A percentile compares a stretch with the other conserved stretches of the same genome.
Evolutionary conservation across 2,888 invertebrate species (phyloP).

Genomic region (Argyra leucocephala): DNA sequence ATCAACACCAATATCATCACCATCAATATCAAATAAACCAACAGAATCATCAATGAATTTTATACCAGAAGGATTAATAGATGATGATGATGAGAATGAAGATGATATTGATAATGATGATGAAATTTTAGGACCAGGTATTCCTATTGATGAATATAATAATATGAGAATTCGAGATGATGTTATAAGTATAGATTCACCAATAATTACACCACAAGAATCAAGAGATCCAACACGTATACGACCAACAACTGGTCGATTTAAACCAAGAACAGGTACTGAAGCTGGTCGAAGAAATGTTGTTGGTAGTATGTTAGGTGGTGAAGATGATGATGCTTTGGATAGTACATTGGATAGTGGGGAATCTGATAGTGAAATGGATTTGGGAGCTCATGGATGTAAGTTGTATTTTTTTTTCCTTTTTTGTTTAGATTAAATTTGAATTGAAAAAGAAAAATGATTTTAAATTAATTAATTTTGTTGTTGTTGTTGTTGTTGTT

Average conservation of each 20-base stretch:
- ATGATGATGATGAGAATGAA: constrained; percentile 39
- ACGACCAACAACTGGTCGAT: constrained; percentile 41
- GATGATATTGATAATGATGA: constrained; percentile 28
- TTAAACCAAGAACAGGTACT: constrained; percentile 27
- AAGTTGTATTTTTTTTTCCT: constrained; percentile 18
- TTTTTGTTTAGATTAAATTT: constrained; percentile 3
- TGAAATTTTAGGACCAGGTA: constrained; percentile 35
- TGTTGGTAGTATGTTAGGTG: constrained; percentile 25
- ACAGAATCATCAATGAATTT: constrained; percentile 38
- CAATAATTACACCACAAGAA: constrained; percentile 24
- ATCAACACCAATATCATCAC: constrained; percentile 33
- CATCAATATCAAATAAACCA: constrained; percentile 35
- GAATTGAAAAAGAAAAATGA: too few relatives aligned
- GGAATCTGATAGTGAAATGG: constrained; percentile 38
- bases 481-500: too few relatives aligned
- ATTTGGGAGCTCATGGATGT: constrained; percentile 34
- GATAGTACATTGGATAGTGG: constrained; percentile 40
- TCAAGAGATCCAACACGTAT: constrained; percentile 32
- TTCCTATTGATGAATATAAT: constrained; percentile 33
- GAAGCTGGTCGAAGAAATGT: constrained; percentile 24
- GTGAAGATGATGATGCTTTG: constrained; percentile 29
- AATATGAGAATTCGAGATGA: constrained; percentile 17
- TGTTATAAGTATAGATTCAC: constrained; percentile 10
- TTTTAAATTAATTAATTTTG: constrained; percentile 10
- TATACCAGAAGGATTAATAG: constrained; percentile 39